A percentile compares a stretch with the other conserved stretches of the same genome.
phyloP scores from a whole-genome alignment of 2,113 vertebrate genomes.

The Mus spicilegus region DNA sequence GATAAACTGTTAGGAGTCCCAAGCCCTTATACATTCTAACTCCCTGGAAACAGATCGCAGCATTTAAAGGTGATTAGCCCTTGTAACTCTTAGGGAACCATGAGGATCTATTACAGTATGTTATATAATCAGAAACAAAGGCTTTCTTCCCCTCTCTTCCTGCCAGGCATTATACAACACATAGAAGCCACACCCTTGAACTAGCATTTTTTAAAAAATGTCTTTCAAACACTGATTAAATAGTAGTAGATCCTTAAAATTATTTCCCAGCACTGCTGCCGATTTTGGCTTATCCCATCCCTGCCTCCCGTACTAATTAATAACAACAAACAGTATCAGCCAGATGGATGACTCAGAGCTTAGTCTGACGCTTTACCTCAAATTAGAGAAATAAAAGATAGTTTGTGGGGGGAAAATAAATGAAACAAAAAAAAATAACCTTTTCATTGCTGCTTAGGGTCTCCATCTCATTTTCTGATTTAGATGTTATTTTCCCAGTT shows the following conservation, averaged over 20 bases:
- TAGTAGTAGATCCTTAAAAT: conserved; percentile 25
- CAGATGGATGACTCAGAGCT: conserved; percentile 52
- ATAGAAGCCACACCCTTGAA: background rate
- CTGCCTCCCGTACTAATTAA: conserved; percentile 33
- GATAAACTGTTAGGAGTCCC: conserved; percentile 56
- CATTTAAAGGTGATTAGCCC: conserved; percentile 69
- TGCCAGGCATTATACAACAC: background rate
- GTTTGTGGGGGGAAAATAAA: conserved; percentile 27
- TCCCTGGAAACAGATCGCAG: conserved; percentile 44
- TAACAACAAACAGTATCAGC: conserved; percentile 38
- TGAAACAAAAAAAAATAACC: background rate
- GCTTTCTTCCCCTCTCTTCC: background rate
- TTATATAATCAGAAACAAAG: conserved; percentile 60
- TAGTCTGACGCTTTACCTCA: conserved; percentile 47
- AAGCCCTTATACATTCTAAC: background rate
- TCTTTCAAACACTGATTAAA: conserved; percentile 60
- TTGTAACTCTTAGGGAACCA: conserved; percentile 23
- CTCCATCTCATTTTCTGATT: conserved; percentile 19
- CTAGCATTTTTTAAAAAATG: conserved; percentile 31
- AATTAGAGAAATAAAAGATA: conserved; percentile 2
- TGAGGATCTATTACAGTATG: background rate
- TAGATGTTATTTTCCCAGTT: conserved; percentile 34
- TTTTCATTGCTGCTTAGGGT: background rate
- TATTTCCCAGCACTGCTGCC: background rate
- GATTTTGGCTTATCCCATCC: conserved; percentile 41